Evolutionary conservation across 2,113 vertebrate genomes (phyloP).

Genomic region (Oreochromis tanganicae): DNA sequence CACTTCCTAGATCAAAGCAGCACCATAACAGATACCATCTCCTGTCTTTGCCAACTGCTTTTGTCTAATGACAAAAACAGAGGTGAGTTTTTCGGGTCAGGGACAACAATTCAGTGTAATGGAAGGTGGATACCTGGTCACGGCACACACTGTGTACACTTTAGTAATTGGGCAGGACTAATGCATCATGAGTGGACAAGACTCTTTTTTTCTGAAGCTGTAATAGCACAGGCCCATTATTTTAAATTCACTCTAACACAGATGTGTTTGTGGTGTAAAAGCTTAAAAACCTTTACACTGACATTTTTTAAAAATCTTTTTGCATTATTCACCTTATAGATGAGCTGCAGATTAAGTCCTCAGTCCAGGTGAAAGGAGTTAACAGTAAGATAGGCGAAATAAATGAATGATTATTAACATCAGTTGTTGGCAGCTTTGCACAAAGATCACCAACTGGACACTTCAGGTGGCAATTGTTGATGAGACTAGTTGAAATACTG

Average conservation of each 20-base stretch:
- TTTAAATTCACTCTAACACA: background rate
- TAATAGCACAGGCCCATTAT: background rate
- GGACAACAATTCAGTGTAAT: slow-evolving; percentile 9
- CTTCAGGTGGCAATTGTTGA: slow-evolving; percentile 23
- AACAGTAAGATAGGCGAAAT: background rate
- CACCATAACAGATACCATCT: background rate
- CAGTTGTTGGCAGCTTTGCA: background rate
- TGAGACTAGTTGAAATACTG: background rate
- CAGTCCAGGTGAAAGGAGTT: background rate
- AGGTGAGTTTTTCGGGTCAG: background rate
- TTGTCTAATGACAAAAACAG: background rate
- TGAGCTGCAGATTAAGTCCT: background rate
- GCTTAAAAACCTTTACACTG: background rate
- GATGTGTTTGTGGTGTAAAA: background rate
- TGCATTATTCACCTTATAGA: background rate
- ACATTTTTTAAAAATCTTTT: background rate
- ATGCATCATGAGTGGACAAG: background rate
- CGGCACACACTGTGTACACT: background rate
- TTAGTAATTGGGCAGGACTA: background rate
- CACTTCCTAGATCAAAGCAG: background rate
- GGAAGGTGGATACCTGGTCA: background rate
- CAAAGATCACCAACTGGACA: slow-evolving; percentile 5
- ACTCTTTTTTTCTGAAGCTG: background rate
- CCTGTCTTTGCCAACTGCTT: background rate
- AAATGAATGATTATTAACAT: slow-evolving; percentile 38